Evolutionary conservation across 2,113 vertebrate species (phyloP).

Genomic region (Vulpes vulpes): DNA sequence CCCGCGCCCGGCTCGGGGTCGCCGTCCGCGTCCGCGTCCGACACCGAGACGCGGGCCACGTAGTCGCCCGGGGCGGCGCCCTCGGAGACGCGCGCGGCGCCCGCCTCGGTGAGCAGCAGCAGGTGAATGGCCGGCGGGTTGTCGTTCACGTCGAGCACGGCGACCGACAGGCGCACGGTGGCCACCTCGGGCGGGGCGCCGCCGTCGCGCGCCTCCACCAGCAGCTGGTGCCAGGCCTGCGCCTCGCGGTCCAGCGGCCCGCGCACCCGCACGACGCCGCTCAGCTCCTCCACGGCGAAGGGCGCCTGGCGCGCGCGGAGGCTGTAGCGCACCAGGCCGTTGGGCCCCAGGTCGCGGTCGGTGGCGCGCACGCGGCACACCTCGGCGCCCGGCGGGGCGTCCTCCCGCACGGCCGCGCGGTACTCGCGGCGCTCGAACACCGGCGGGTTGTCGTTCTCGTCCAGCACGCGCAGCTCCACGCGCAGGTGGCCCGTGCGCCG

Average conservation of each 20-base stretch:
- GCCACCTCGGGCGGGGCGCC: conserved; percentile 92
- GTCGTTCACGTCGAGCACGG: conserved; percentile 94
- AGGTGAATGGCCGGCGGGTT: conserved; percentile 92
- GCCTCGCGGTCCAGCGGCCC: conserved; percentile 92
- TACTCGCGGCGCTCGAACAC: conserved; percentile 92
- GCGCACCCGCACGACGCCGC: conserved; percentile 90
- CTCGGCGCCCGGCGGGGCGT: conserved; percentile 84
- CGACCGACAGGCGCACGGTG: conserved; percentile 90
- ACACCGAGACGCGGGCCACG: conserved; percentile 93
- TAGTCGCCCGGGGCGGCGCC: conserved; percentile 90
- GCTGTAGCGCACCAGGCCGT: conserved; percentile 90
- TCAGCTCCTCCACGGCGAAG: conserved; percentile 91
- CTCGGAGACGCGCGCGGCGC: conserved; percentile 90
- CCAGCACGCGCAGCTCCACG: conserved; percentile 90
- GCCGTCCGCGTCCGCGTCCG: conserved; percentile 93
- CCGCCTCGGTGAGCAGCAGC: conserved; percentile 92
- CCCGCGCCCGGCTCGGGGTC: conserved; percentile 68
- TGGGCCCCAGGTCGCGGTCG: conserved; percentile 91
- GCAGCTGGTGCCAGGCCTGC: conserved; percentile 90
- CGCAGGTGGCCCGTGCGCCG: conserved; percentile 87
- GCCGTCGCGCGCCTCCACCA: conserved; percentile 92
- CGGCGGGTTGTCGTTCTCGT: conserved; percentile 96
- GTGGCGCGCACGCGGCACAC: conserved; percentile 92
- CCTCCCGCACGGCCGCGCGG: conserved; percentile 89
- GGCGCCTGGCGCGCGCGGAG: conserved; percentile 89